Percentiles rank a stretch among this genome's conserved stretches.
phyloP scores from a whole-genome alignment of 2,797 vertebrate species.

The Enteromius argenteus region DNA sequence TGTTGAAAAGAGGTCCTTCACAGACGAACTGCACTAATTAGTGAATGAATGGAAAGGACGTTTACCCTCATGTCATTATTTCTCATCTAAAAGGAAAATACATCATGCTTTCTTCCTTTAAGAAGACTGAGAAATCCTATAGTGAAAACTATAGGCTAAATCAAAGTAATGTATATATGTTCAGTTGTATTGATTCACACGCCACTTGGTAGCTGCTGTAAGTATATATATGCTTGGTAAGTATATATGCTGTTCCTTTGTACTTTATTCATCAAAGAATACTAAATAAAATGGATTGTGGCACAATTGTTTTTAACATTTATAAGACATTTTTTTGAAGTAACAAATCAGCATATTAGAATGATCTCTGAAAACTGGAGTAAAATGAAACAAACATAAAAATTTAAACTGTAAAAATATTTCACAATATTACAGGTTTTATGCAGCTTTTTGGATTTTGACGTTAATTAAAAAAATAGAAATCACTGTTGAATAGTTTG shows the following conservation, averaged over 20 bases:
- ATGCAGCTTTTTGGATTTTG: neutral
- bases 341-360: too few relatives aligned
- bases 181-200: too few relatives aligned
- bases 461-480: neutral
- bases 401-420: neutral
- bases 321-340: neutral
- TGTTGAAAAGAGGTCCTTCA: conserved; percentile 21
- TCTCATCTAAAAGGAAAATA: neutral
- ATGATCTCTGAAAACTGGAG: neutral
- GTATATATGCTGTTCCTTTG: too few relatives aligned
- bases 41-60: neutral
- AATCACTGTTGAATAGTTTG: too few relatives aligned
- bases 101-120: neutral
- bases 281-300: neutral
- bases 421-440: neutral
- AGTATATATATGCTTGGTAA: neutral
- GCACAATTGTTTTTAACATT: neutral
- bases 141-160: neutral
- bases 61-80: neutral
- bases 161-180: neutral
- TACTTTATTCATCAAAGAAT: neutral
- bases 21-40: neutral
- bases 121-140: neutral
- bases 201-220: too few relatives aligned
- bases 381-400: neutral